Percentiles rank a stretch among this genome's conserved stretches.
phyloP scores from a whole-genome alignment of 2,888 invertebrate species.

The Phorcus lineatus region DNA sequence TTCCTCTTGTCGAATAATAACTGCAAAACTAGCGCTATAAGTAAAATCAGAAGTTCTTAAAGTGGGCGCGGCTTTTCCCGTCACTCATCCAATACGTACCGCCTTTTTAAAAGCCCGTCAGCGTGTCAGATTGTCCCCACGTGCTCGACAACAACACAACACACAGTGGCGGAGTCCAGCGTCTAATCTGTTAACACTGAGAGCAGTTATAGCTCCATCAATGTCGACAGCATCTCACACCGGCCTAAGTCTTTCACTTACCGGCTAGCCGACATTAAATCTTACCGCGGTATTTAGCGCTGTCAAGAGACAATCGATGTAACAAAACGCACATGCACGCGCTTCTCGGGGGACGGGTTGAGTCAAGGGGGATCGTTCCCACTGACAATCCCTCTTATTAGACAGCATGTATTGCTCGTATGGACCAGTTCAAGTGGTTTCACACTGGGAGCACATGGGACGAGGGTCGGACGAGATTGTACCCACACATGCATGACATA shows the following conservation, averaged over 20 bases:
- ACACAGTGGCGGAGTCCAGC: neutral
- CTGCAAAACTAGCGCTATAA: neutral
- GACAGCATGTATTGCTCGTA: neutral
- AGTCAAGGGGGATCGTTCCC: neutral
- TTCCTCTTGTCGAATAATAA: neutral
- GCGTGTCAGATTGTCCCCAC: neutral
- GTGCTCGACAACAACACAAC: neutral
- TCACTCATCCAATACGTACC: neutral
- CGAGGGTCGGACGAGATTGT: neutral
- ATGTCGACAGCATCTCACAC: neutral
- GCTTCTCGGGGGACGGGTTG: neutral
- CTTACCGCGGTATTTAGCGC: neutral
- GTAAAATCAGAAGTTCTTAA: too few relatives aligned
- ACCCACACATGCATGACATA: neutral
- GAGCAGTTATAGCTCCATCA: neutral
- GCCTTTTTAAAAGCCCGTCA: conserved; percentile 1
- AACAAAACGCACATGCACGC: neutral
- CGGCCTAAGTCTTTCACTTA: conserved; percentile 1
- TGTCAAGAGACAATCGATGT: neutral
- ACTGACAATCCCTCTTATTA: neutral
- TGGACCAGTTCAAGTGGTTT: neutral
- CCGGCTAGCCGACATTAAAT: neutral
- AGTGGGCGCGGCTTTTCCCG: neutral
- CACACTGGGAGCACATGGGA: neutral
- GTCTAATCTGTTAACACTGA: neutral